A percentile compares a stretch with the other conserved stretches of the same genome.
phyloP scores from a whole-genome alignment of 2,888 invertebrate genomes.

The Mesorhabditis sp. region DNA sequence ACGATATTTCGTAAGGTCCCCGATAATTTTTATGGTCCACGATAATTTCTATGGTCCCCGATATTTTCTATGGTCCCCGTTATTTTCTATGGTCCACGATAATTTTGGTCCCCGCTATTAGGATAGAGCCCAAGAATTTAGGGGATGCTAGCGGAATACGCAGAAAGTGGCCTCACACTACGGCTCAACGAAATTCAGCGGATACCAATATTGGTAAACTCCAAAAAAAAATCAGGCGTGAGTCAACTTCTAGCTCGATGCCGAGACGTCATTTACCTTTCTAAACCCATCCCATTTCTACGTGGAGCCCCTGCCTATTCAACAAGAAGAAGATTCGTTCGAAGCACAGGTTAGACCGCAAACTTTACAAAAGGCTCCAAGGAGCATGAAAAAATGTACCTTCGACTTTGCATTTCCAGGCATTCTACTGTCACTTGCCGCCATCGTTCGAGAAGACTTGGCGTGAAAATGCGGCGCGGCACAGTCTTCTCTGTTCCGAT shows the following conservation, averaged over 20 bases:
- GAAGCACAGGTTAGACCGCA: not conserved
- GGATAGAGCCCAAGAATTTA: too few species aligned
- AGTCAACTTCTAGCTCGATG: not conserved
- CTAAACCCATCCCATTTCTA: not conserved
- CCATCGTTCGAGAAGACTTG: not conserved
- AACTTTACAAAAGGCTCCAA: not conserved
- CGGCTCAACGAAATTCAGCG: not conserved
- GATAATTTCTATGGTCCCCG: too few species aligned
- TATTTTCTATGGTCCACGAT: not conserved
- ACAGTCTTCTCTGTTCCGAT: not conserved
- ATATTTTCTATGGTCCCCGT: too few species aligned
- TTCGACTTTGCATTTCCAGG: not conserved
- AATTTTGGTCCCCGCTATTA: too few species aligned
- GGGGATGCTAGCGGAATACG: not conserved
- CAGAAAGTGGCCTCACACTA: not conserved
- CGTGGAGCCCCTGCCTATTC: not conserved
- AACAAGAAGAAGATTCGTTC: not conserved
- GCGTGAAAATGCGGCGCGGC: not conserved
- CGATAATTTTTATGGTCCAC: too few species aligned
- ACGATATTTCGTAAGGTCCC: too few species aligned
- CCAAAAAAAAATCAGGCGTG: not conserved
- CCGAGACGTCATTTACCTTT: not conserved
- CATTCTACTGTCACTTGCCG: not conserved
- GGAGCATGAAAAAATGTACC: not conserved
- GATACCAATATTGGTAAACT: slow-evolving; percentile 4